phyloP scores from a whole-genome alignment of 2,888 invertebrate species.

The Cetonia aurata region DNA sequence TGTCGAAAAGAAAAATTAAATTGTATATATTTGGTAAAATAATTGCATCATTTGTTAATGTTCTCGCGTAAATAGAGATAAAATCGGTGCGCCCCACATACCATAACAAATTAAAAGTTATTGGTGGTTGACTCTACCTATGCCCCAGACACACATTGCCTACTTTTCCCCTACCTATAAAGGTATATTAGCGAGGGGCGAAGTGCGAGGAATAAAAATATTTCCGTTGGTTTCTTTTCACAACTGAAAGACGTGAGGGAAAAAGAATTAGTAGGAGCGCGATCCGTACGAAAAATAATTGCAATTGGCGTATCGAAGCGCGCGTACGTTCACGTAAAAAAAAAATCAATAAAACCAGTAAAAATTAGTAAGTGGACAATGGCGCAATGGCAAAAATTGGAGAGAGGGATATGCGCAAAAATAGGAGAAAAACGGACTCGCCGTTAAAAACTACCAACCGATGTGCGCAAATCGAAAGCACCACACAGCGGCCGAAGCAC shows the following conservation, averaged over 20 bases:
- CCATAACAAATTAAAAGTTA: background rate
- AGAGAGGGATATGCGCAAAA: slow-evolving; percentile 65
- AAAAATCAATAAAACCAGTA: slow-evolving; percentile 66
- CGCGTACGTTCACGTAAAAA: slow-evolving; percentile 3
- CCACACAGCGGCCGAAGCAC: slow-evolving; percentile 50
- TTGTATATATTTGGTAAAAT: no score
- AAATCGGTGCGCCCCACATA: background rate
- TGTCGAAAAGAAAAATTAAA: no score
- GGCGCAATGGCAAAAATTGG: slow-evolving; percentile 67
- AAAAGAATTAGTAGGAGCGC: background rate
- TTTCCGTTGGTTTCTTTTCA: no score
- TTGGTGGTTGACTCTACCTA: background rate
- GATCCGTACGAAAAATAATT: slow-evolving; percentile 13
- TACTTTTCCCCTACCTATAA: slow-evolving; percentile 6
- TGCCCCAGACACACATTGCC: background rate
- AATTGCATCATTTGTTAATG: no score
- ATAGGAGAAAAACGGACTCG: slow-evolving; percentile 60
- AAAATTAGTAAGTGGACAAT: slow-evolving; percentile 68
- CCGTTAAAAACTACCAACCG: slow-evolving; percentile 62
- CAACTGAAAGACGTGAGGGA: no score
- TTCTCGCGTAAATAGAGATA: no score
- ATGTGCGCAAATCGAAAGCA: slow-evolving; percentile 54
- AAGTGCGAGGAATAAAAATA: background rate
- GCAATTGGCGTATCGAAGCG: slow-evolving; percentile 5
- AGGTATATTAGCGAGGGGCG: background rate